These are phyloP conservation scores for Halcyon leucocephala DNA, from an alignment of 2,797 vertebrate species.

Conservation along the genomic window DNA sequence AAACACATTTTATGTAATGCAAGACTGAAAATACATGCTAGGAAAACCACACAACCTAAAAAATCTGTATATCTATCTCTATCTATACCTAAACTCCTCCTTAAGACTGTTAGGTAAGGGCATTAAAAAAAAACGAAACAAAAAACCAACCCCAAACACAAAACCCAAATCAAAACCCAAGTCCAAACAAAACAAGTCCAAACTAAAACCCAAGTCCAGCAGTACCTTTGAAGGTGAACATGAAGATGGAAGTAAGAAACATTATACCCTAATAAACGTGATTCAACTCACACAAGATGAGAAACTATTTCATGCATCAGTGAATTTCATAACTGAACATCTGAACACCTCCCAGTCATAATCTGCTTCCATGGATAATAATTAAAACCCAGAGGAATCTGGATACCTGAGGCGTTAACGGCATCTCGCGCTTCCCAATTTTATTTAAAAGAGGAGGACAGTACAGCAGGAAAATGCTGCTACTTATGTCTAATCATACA, in stretches of 20 bases:
- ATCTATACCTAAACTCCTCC: background rate
- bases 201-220: rapidly evolving
- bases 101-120: background rate
- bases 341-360: background rate
- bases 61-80: rapidly evolving
- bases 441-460: background rate
- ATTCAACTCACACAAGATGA: background rate
- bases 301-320: background rate
- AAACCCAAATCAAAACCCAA: no score
- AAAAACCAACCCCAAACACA: no score
- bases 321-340: background rate
- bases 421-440: background rate
- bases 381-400: background rate
- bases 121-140: no score
- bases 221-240: background rate
- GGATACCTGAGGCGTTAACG: background rate
- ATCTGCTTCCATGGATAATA: background rate
- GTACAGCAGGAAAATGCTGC: background rate
- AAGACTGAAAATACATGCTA: background rate
- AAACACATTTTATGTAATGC: background rate
- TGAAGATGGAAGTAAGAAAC: background rate
- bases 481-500: background rate
- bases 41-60: background rate
- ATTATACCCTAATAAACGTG: background rate
- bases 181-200: background rate